These are phyloP conservation scores for Heliconius cydno DNA, from an alignment of 2,888 invertebrate species.

Conservation along the genomic window DNA sequence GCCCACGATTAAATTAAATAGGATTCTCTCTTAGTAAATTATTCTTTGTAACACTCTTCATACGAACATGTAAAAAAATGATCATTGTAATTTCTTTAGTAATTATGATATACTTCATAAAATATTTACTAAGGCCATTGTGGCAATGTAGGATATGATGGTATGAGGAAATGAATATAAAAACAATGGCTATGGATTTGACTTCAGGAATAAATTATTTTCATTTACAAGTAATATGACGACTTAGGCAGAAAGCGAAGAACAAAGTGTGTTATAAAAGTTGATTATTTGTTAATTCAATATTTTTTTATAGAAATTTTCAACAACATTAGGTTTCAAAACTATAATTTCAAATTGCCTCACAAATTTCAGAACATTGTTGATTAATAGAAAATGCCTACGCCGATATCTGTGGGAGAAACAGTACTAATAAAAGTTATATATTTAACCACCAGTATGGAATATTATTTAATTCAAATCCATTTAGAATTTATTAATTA, in stretches of 20 bases:
- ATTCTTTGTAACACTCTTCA: not conserved
- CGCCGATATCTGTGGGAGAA: too few relatives aligned
- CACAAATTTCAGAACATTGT: too few relatives aligned
- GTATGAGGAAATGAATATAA: not conserved
- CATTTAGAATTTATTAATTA: conserved; percentile 5
- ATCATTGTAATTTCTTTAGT: not conserved
- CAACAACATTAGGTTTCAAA: too few relatives aligned
- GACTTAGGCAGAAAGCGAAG: not conserved
- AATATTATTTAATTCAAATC: not conserved
- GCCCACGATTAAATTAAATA: not conserved
- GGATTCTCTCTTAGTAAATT: not conserved
- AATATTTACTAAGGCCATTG: not conserved
- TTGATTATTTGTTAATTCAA: too few relatives aligned
- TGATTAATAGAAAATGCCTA: too few relatives aligned
- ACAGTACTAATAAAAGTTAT: not conserved
- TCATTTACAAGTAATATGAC: not conserved
- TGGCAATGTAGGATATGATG: not conserved
- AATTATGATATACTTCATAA: not conserved
- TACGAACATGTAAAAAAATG: not conserved
- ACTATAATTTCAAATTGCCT: too few relatives aligned
- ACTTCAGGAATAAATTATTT: not conserved
- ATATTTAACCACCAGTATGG: not conserved
- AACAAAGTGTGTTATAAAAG: too few relatives aligned
- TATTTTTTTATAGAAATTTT: too few relatives aligned
- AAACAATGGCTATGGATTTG: too few relatives aligned